Evolutionary conservation across 2,888 invertebrate genomes (phyloP).

Genomic region (Monoplex corrugatus): DNA sequence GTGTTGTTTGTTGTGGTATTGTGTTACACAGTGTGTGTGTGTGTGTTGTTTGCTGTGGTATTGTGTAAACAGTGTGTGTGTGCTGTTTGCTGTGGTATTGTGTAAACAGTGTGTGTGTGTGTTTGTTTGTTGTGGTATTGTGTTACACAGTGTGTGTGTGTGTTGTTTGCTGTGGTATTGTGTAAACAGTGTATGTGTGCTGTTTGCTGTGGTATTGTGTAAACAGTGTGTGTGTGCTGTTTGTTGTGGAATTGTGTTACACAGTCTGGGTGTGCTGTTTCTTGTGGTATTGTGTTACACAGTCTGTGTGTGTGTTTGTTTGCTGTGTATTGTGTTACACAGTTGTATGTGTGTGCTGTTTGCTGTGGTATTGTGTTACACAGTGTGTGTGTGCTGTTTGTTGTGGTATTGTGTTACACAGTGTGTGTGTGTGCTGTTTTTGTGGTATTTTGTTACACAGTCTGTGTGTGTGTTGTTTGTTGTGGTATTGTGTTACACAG

Average conservation of each 20-base stretch:
- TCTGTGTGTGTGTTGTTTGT: too few relatives aligned
- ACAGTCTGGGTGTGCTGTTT: not conserved
- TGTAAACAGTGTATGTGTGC: not conserved
- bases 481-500: too few relatives aligned
- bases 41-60: not conserved
- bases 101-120: constrained; percentile 3
- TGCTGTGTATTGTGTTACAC: not conserved
- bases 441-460: too few relatives aligned
- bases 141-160: constrained; percentile 16
- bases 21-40: not conserved
- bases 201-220: not conserved
- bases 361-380: not conserved
- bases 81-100: not conserved
- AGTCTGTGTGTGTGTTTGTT: not conserved
- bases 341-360: not conserved
- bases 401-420: not conserved
- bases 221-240: not conserved
- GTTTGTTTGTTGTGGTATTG: not conserved
- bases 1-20: not conserved
- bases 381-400: not conserved
- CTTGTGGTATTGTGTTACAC: not conserved
- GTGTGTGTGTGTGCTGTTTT: not conserved
- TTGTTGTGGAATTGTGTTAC: not conserved
- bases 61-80: not conserved
- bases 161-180: not conserved